phyloP scores from a whole-genome alignment of 1,140 invertebrate species.

The Kradibia gibbosae region DNA sequence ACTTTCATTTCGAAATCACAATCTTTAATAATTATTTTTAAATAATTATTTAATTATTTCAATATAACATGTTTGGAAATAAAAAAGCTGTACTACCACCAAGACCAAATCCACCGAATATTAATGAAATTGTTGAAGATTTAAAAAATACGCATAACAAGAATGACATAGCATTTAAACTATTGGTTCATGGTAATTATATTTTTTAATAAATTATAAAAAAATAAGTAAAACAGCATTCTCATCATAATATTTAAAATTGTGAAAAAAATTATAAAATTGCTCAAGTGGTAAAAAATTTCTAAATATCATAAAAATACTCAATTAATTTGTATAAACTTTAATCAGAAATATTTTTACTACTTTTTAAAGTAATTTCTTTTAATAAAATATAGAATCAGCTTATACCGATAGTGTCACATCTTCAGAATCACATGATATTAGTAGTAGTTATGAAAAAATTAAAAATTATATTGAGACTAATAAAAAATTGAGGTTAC shows the following conservation, averaged over 20 bases:
- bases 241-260: background rate
- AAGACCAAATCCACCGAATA: conserved; percentile 57
- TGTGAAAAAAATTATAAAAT: background rate
- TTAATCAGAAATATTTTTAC: background rate
- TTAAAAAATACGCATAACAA: conserved; percentile 52
- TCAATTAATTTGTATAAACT: background rate
- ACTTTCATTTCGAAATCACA: too few species aligned
- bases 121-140: conserved; percentile 63
- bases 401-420: conserved; percentile 52
- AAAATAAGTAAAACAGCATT: background rate
- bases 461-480: conserved; percentile 62
- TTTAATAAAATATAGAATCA: conserved; percentile 47
- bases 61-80: conserved; percentile 61
- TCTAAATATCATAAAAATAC: background rate
- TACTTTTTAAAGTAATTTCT: too few species aligned
- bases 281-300: background rate
- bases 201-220: background rate
- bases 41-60: background rate
- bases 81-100: conserved; percentile 61
- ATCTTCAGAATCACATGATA: conserved; percentile 53
- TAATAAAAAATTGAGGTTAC: conserved; percentile 59
- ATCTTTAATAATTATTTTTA: background rate
- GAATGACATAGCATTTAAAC: conserved; percentile 61
- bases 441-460: conserved; percentile 60
- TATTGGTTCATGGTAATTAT: conserved; percentile 57